Percentiles rank a stretch among this genome's conserved stretches.
These are phyloP conservation scores for Babylonia areolata DNA, from an alignment of 1,140 invertebrate genomes.

Conservation along the genomic window DNA sequence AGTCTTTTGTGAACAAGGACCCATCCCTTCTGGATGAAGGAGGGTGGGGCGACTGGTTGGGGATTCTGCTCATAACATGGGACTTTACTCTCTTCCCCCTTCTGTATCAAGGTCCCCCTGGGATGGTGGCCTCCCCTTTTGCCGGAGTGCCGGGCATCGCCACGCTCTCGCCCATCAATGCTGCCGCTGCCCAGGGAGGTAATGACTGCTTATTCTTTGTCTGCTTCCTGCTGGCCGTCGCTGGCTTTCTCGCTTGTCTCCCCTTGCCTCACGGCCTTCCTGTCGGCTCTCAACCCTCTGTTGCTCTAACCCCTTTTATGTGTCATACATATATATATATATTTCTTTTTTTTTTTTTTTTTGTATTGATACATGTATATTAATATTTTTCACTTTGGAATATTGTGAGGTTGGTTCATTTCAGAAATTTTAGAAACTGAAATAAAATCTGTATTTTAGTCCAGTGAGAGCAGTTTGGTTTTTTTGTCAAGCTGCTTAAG, in stretches of 20 bases:
- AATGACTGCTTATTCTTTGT: slow-evolving; percentile 16
- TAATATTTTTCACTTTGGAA: too few species aligned
- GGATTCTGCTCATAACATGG: background rate
- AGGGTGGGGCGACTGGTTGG: background rate
- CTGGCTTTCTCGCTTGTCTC: slow-evolving; percentile 13
- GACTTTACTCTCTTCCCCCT: slow-evolving; percentile 17
- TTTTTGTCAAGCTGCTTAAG: too few species aligned
- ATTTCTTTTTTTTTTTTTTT: too few species aligned
- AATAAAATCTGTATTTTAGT: too few species aligned
- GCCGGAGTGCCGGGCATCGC: slow-evolving; percentile 82
- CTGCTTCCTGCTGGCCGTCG: background rate
- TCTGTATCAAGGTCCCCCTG: slow-evolving; percentile 82
- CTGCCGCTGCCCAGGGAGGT: slow-evolving; percentile 75
- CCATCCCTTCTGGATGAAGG: background rate
- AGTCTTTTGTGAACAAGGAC: too few species aligned
- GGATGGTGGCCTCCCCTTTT: slow-evolving; percentile 90
- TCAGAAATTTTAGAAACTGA: too few species aligned
- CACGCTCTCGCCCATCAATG: slow-evolving; percentile 82
- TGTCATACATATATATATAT: too few species aligned
- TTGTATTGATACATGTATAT: too few species aligned
- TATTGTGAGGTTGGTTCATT: too few species aligned
- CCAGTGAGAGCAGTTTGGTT: too few species aligned
- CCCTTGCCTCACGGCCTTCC: background rate
- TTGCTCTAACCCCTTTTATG: background rate
- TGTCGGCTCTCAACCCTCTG: background rate